phyloP scores from a whole-genome alignment of 2,113 vertebrate genomes.

The Indicator indicator region DNA sequence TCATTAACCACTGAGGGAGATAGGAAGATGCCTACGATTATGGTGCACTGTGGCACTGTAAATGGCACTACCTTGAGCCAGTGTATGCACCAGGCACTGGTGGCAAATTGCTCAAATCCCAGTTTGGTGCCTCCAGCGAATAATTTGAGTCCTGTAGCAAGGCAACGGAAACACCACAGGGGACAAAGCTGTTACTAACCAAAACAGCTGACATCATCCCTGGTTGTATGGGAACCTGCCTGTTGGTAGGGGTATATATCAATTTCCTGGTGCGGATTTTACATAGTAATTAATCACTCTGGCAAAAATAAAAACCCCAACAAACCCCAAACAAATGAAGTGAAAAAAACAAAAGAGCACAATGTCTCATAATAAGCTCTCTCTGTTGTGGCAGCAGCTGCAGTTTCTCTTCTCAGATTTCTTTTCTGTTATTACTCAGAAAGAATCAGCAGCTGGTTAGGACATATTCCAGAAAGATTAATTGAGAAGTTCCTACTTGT shows the following conservation, averaged over 20 bases:
- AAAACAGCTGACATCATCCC: neutral
- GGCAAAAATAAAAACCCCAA: slow-evolving; percentile 18
- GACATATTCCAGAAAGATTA: slow-evolving; percentile 64
- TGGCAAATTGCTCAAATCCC: neutral
- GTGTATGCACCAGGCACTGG: neutral
- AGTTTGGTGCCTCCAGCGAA: neutral
- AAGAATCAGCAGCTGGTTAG: slow-evolving; percentile 62
- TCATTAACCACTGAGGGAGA: neutral
- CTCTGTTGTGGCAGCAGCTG: slow-evolving; percentile 64
- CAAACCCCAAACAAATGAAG: slow-evolving; percentile 52
- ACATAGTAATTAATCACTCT: slow-evolving; percentile 1
- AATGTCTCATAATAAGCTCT: slow-evolving; percentile 52
- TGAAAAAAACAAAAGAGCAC: neutral
- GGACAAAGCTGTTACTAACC: neutral
- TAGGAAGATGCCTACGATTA: neutral
- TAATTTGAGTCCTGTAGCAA: neutral
- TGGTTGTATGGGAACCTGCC: neutral
- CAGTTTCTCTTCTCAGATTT: slow-evolving; percentile 63
- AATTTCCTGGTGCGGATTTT: slow-evolving; percentile 16
- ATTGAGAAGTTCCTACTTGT: slow-evolving; percentile 8
- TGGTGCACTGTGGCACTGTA: neutral
- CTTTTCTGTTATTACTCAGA: slow-evolving; percentile 58
- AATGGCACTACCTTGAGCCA: neutral
- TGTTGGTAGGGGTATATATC: neutral
- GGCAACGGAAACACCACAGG: neutral